These are phyloP conservation scores for Ochropleura plecta DNA, from an alignment of 2,888 invertebrate genomes.

Conservation along the genomic window DNA sequence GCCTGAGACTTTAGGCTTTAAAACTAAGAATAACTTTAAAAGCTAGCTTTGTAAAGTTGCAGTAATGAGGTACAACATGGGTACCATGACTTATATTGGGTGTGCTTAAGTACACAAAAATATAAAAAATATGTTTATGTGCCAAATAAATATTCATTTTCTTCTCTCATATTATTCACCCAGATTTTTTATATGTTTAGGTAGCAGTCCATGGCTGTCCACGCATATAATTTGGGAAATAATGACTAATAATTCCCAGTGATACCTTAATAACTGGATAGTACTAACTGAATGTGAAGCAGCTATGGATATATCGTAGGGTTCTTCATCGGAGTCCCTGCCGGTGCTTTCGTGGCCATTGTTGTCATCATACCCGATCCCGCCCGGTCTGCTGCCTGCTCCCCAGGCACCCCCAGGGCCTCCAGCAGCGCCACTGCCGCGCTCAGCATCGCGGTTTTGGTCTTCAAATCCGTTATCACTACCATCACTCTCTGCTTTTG, in stretches of 20 bases:
- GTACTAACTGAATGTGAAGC: slow-evolving; percentile 83
- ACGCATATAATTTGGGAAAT: neutral
- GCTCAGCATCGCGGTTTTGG: slow-evolving; percentile 23
- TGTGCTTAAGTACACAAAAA: too few relatives aligned
- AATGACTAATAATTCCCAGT: neutral
- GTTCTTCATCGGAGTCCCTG: slow-evolving; percentile 71
- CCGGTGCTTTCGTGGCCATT: slow-evolving; percentile 47
- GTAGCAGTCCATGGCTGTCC: too few relatives aligned
- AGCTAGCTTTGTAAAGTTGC: neutral
- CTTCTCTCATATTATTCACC: too few relatives aligned
- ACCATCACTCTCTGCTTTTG: slow-evolving; percentile 48
- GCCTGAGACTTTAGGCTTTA: neutral
- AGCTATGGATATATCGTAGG: slow-evolving; percentile 83
- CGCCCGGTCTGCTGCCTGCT: neutral
- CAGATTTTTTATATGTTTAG: too few relatives aligned
- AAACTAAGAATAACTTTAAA: neutral
- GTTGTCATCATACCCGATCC: neutral
- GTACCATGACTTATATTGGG: too few relatives aligned
- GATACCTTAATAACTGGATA: neutral
- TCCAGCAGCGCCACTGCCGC: slow-evolving; percentile 24
- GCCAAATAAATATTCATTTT: too few relatives aligned
- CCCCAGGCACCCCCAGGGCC: neutral
- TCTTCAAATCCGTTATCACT: slow-evolving; percentile 42
- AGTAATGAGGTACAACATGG: neutral
- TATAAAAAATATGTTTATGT: too few relatives aligned